Evolutionary conservation across 2,113 vertebrate genomes (phyloP).

Genomic region (Oryctolagus cuniculus): mOryCun1.1 NC_091444.1:9578001-9578500

Average conservation of each 20-base stretch:
- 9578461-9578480: slow-evolving; percentile 12
- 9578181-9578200: not conserved
- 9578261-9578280: not conserved
- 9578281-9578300: not conserved
- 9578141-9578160: not conserved
- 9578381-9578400: slow-evolving; percentile 14
- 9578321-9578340: no score
- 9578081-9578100: not conserved
- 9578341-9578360: not conserved
- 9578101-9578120: not conserved
- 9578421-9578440: not conserved
- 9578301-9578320: no score
- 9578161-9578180: not conserved
- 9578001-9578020: not conserved
- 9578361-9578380: slow-evolving; percentile 17
- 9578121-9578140: not conserved
- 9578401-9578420: slow-evolving; percentile 12
- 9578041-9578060: not conserved
- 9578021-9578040: not conserved
- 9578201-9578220: not conserved
- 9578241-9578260: not conserved
- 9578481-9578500: slow-evolving; percentile 54
- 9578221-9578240: not conserved
- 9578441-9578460: not conserved
- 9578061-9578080: not conserved